A percentile compares a stretch with the other conserved stretches of the same genome.
Evolutionary conservation across 2,797 vertebrate species (phyloP).

Genomic region (Myotis planiceps): DNA sequence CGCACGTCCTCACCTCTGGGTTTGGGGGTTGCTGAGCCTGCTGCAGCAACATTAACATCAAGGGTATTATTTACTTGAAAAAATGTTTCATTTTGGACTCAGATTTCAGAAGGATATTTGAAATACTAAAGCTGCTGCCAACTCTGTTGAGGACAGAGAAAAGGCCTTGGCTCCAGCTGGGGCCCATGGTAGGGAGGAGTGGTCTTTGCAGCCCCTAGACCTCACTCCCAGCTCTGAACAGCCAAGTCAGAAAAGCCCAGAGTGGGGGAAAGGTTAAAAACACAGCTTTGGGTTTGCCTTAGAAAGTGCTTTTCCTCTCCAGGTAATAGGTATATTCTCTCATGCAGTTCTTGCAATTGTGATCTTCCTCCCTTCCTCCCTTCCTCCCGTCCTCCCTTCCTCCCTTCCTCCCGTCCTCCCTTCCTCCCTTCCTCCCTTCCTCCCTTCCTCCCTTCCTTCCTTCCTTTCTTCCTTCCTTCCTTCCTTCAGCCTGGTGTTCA

Average conservation of each 20-base stretch:
- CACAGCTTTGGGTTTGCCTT: neutral
- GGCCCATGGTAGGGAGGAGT: neutral
- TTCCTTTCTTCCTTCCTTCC: neutral
- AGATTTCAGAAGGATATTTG: slow-evolving; percentile 53
- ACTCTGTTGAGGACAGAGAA: slow-evolving; percentile 2
- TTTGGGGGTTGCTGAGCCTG: neutral
- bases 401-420: neutral
- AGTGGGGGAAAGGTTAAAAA: neutral
- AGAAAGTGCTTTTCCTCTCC: neutral
- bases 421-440: too few relatives aligned
- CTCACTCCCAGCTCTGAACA: neutral
- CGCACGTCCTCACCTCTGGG: neutral
- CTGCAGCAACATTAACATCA: neutral
- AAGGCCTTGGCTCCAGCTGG: neutral
- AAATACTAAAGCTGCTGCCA: slow-evolving; percentile 25
- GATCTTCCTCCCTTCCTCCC: neutral
- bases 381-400: too few relatives aligned
- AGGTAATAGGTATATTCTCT: neutral
- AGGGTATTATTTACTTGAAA: slow-evolving; percentile 58
- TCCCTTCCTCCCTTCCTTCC: neutral
- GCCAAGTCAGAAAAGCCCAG: neutral
- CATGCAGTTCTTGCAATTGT: neutral
- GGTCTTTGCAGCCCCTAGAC: neutral
- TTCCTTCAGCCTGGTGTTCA: neutral
- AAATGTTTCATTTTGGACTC: slow-evolving; percentile 32